Evolutionary conservation across 2,888 invertebrate species (phyloP), one percentile per base, ranked within the genome.

Genomic region (Bembecia ichneumoniformis): DNA sequence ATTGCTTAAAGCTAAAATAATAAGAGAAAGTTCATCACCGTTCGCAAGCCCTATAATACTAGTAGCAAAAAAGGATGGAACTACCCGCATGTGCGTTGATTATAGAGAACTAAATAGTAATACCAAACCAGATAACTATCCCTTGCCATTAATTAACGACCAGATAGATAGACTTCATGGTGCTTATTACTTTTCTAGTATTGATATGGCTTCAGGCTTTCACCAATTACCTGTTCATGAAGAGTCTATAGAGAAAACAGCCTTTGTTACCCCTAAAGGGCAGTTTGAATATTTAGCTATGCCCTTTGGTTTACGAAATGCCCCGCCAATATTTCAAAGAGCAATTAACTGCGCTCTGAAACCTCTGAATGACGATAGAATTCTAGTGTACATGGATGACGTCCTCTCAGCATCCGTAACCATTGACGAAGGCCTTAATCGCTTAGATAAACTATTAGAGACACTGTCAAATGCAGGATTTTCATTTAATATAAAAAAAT

Each of bases 201-300:
- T 55, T 40, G 52, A 55, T 10, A 40, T 55, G 1, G 51, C 48
- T n/a, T 55, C 35, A 13, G 54, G 52, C 1, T 54, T 46, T 20
- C 51, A 54, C 43, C 54, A 54, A 35, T 3, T 54, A 11, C 51
- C 52, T 13, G 28, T 55, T 1, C 47, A 52, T 16, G 51, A 52
- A n/a, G 46, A 50, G 2, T 52, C 48, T 13, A 48, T 50, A 34
- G 2, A 7, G 3, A 52, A 52, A 3, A 52, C 50, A 11, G 43
- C 46, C 1, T 54, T 54, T 52, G 62, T 70, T n/a, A 64, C 62
- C 10, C 65, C 55, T 5, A 54, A 58, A 47, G 67, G 68, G 34
- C 73, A 73, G 43, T 71, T 57, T 54, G 67, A 75, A 56, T 70
- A 71, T 51, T 47, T 60, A 28, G 57, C 44, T 51, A 46, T 34